phyloP scores from a whole-genome alignment of 2,113 vertebrate genomes.

The Nycticebus coucang region DNA sequence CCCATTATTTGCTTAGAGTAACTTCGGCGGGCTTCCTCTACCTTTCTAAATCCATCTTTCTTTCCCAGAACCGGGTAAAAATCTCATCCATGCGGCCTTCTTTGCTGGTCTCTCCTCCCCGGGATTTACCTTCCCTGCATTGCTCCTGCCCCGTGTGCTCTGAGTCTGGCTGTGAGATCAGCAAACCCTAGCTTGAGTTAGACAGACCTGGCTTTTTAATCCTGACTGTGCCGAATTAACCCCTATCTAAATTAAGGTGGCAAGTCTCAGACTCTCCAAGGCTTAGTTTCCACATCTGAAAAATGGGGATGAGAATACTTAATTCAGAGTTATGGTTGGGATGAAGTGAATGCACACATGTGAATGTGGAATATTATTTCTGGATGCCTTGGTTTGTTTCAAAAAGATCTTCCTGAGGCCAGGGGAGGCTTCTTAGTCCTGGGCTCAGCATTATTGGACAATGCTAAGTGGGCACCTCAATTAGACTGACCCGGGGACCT shows the following conservation, averaged over 20 bases:
- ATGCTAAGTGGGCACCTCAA: background rate
- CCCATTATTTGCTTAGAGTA: background rate
- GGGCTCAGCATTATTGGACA: background rate
- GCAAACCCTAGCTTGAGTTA: background rate
- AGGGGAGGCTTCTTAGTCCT: background rate
- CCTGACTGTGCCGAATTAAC: background rate
- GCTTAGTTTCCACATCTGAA: background rate
- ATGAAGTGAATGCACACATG: background rate
- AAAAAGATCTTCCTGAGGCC: background rate
- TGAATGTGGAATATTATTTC: background rate
- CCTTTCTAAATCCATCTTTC: slow-evolving; percentile 5
- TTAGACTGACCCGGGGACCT: background rate
- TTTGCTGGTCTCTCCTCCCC: background rate
- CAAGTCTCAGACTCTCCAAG: background rate
- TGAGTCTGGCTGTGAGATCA: background rate
- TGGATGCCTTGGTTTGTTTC: background rate
- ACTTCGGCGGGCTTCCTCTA: background rate
- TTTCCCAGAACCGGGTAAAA: slow-evolving; percentile 8
- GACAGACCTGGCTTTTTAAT: background rate
- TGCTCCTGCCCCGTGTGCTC: background rate
- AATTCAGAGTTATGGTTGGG: background rate
- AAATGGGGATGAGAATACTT: background rate
- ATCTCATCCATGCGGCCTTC: background rate
- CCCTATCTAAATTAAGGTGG: background rate
- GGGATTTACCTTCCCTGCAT: background rate